A percentile compares a stretch with the other conserved stretches of the same genome.
Conservation (phyloP, 2,797 vertebrate genomes). For the Ptychadena robeensis region DNA sequence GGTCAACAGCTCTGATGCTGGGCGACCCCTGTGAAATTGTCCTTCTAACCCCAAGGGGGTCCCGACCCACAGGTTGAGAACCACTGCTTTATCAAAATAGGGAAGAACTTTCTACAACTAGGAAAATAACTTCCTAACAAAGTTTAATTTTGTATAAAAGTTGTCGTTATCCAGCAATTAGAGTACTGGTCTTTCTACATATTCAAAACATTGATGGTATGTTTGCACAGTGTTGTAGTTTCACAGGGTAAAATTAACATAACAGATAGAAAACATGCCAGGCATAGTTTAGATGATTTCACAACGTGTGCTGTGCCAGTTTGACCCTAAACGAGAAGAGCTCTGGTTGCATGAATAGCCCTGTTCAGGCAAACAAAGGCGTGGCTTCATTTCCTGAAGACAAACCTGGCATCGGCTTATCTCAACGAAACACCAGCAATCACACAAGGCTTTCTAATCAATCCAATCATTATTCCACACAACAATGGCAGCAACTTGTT, state of each 20-base stretch:
- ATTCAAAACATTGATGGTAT: background rate
- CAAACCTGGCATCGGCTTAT: background rate
- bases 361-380: background rate
- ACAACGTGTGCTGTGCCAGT: background rate
- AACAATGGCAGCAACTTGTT: too few relatives aligned
- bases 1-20: too few relatives aligned
- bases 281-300: background rate
- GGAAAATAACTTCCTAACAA: background rate
- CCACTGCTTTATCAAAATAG: too few relatives aligned
- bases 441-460: background rate
- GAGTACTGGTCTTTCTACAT: background rate
- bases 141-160: background rate
- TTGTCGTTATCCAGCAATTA: background rate
- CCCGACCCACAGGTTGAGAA: too few relatives aligned
- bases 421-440: background rate
- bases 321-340: background rate
- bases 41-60: too few relatives aligned
- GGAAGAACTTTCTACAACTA: too few relatives aligned
- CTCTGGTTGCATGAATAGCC: background rate
- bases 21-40: too few relatives aligned
- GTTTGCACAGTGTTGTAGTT: background rate
- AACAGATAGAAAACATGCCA: background rate
- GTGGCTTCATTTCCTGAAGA: background rate
- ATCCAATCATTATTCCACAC: background rate
- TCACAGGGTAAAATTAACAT: background rate